Conservation (phyloP, 2,888 invertebrate genomes). For the Nemotelus pantherinus region DNA sequence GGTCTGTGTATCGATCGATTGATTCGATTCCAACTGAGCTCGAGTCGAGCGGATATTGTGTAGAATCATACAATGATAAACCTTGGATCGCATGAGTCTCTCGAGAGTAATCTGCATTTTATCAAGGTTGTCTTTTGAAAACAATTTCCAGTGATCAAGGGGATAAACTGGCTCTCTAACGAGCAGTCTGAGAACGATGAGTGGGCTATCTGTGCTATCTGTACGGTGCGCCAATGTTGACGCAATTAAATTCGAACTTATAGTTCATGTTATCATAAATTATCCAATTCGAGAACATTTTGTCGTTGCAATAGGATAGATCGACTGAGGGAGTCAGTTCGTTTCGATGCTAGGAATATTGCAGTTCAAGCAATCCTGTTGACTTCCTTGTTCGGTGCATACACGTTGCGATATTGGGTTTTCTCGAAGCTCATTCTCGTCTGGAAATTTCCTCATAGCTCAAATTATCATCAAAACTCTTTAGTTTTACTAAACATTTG, state of each 20-base stretch:
- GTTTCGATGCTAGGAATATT: neutral
- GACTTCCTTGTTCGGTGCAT: neutral
- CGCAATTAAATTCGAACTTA: conserved; percentile 54
- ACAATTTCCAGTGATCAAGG: conserved; percentile 34
- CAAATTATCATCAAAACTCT: no score
- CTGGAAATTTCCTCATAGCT: no score
- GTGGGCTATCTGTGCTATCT: conserved; percentile 23
- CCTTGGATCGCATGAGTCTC: conserved; percentile 24
- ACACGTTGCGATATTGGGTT: no score
- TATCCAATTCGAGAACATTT: conserved; percentile 55
- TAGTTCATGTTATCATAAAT: conserved; percentile 53
- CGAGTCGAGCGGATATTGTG: no score
- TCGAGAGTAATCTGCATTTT: conserved; percentile 40
- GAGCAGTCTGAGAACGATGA: conserved; percentile 4
- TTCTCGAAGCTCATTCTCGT: no score
- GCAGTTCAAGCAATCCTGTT: neutral
- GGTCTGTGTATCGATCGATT: neutral
- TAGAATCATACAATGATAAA: conserved; percentile 29
- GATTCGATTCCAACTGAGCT: neutral
- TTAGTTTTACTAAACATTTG: no score
- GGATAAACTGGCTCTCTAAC: conserved; percentile 10
- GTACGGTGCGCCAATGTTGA: conserved; percentile 46
- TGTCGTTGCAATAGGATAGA: conserved; percentile 50
- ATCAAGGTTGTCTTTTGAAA: conserved; percentile 23
- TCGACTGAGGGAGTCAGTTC: conserved; percentile 2